phyloP scores from a whole-genome alignment of 2,797 vertebrate species.

The Chloroceryle inda region DNA sequence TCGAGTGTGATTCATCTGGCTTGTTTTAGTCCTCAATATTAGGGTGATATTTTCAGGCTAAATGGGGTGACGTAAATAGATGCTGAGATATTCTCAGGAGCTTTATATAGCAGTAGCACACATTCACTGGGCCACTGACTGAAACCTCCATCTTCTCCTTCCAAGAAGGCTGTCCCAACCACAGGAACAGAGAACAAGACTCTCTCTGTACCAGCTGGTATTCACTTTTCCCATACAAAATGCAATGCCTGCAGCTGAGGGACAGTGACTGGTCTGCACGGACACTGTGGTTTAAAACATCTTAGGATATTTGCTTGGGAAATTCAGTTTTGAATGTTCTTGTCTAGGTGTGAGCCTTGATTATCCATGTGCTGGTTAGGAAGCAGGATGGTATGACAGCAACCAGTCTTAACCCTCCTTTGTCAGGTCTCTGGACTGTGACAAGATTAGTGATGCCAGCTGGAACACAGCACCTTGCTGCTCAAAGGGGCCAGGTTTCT shows the following conservation, averaged over 20 bases:
- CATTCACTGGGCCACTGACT: not conserved
- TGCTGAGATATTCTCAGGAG: constrained; percentile 4
- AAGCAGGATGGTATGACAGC: not conserved
- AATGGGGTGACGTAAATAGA: constrained; percentile 53
- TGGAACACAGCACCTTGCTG: not conserved
- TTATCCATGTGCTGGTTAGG: not conserved
- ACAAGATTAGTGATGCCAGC: not conserved
- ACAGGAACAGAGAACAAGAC: not conserved
- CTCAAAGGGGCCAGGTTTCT: not conserved
- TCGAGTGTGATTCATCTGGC: constrained; percentile 57
- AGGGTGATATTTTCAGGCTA: constrained; percentile 56
- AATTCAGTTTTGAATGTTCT: not conserved
- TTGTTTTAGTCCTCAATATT: constrained; percentile 40
- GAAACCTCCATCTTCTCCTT: constrained; percentile 6
- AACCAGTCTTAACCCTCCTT: not conserved
- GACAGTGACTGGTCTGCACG: not conserved
- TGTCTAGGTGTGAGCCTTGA: not conserved
- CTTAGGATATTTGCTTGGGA: not conserved
- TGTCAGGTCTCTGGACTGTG: not conserved
- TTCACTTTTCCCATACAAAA: not conserved
- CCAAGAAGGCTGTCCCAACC: not conserved
- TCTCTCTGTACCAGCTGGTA: not conserved
- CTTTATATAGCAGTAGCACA: constrained; percentile 56
- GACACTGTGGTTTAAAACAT: not conserved
- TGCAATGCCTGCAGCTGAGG: not conserved